phyloP scores from a whole-genome alignment of 2,113 vertebrate species.

The Vidua chalybeata region DNA sequence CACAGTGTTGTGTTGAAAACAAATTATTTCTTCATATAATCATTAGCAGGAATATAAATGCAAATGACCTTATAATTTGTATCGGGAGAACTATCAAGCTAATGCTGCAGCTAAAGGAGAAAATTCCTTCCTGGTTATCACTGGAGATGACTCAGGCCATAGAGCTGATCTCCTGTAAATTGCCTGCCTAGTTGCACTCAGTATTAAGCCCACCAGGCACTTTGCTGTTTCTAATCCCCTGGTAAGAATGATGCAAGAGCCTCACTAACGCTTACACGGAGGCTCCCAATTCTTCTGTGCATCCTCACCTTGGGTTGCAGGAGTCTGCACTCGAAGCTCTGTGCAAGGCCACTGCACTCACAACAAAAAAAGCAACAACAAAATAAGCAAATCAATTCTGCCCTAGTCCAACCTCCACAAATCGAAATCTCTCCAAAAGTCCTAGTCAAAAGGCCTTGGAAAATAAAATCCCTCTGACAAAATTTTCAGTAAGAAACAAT shows the following conservation, averaged over 20 bases:
- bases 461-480: conserved; percentile 9
- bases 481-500: background rate
- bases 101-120: background rate
- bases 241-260: background rate
- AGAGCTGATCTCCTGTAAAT: background rate
- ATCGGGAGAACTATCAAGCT: background rate
- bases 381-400: background rate
- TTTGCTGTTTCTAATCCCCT: background rate
- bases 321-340: background rate
- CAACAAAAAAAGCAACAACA: background rate
- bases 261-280: background rate
- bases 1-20: background rate
- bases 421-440: background rate
- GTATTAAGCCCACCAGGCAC: background rate
- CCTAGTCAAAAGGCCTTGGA: background rate
- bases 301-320: background rate
- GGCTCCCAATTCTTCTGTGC: background rate
- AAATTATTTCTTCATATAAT: background rate
- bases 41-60: background rate
- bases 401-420: background rate
- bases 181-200: background rate
- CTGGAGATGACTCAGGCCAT: background rate
- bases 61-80: background rate
- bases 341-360: background rate
- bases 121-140: background rate